Conservation (phyloP, 2,888 invertebrate genomes). For the Sylvicola cinctus region DNA sequence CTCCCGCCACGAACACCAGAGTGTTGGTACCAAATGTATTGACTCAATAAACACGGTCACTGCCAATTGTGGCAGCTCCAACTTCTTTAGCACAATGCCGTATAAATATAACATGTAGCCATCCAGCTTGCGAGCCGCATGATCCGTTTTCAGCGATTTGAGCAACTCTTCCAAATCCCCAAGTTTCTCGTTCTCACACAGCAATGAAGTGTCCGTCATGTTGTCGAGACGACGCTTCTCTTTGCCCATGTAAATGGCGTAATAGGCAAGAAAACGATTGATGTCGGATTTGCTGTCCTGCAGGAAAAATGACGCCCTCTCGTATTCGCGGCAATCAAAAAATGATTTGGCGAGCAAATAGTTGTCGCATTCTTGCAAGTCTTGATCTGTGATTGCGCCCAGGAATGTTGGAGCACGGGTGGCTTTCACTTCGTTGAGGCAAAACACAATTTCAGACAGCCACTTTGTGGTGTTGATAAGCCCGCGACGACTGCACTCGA, state of each 20-base stretch:
- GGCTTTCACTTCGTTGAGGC: slow-evolving; percentile 44
- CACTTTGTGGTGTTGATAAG: slow-evolving; percentile 67
- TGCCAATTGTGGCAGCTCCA: slow-evolving; percentile 62
- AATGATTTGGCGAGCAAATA: slow-evolving; percentile 70
- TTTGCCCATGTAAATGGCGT: slow-evolving; percentile 69
- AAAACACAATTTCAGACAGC: slow-evolving; percentile 67
- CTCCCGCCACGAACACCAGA: slow-evolving; percentile 94
- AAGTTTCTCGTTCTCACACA: slow-evolving; percentile 20
- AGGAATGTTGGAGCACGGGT: slow-evolving; percentile 7
- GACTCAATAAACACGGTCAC: slow-evolving; percentile 60
- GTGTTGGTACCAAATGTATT: slow-evolving; percentile 55
- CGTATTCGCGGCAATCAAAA: slow-evolving; percentile 81
- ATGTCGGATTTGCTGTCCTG: slow-evolving; percentile 47
- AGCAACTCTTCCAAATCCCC: slow-evolving; percentile 33
- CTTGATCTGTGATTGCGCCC: slow-evolving; percentile 17
- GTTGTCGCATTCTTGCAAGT: slow-evolving; percentile 35
- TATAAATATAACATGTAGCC: slow-evolving; percentile 76
- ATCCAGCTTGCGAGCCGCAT: slow-evolving; percentile 45
- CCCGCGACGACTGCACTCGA: slow-evolving; percentile 60
- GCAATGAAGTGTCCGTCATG: slow-evolving; percentile 36
- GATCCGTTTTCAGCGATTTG: slow-evolving; percentile 33
- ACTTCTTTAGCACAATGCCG: slow-evolving; percentile 73
- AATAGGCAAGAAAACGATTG: slow-evolving; percentile 64
- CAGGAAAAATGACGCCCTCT: slow-evolving; percentile 61
- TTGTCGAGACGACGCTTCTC: slow-evolving; percentile 82